These are phyloP conservation scores for Pardosa pseudoannulata DNA, from an alignment of 2,888 invertebrate genomes.

Conservation along the genomic window DNA sequence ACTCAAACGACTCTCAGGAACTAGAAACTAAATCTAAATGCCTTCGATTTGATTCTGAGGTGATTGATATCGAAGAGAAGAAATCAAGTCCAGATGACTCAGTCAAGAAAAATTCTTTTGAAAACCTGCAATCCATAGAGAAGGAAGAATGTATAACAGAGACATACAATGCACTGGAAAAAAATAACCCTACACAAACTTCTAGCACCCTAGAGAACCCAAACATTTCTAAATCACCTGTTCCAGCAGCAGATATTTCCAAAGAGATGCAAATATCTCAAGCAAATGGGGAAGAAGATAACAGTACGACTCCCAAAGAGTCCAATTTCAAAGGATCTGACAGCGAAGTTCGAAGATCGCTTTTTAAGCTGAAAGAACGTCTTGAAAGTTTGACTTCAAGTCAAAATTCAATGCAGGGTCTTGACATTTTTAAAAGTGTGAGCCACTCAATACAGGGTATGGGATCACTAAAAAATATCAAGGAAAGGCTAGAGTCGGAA, in stretches of 20 bases:
- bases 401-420: conserved; percentile 32
- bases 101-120: conserved; percentile 22
- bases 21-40: conserved; percentile 40
- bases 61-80: conserved; percentile 24
- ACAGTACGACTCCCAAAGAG: not conserved
- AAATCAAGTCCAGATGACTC: not conserved
- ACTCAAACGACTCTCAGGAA: not conserved
- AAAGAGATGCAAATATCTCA: not conserved
- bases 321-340: conserved; percentile 19
- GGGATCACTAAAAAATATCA: conserved; percentile 43
- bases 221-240: not conserved
- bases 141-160: conserved; percentile 28
- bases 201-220: not conserved
- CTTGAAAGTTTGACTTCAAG: conserved; percentile 61
- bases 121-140: conserved; percentile 30
- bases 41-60: conserved; percentile 46
- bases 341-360: conserved; percentile 34
- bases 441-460: conserved; percentile 30
- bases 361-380: conserved; percentile 51
- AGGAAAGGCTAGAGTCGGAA: conserved; percentile 43
- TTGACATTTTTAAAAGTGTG: conserved; percentile 55
- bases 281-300: not conserved
- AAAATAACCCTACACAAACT: not conserved
- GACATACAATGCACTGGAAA: not conserved
- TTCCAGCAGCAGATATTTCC: not conserved